These are phyloP conservation scores for Philopedon plagiatum DNA, from an alignment of 2,888 invertebrate genomes.

Conservation along the genomic window DNA sequence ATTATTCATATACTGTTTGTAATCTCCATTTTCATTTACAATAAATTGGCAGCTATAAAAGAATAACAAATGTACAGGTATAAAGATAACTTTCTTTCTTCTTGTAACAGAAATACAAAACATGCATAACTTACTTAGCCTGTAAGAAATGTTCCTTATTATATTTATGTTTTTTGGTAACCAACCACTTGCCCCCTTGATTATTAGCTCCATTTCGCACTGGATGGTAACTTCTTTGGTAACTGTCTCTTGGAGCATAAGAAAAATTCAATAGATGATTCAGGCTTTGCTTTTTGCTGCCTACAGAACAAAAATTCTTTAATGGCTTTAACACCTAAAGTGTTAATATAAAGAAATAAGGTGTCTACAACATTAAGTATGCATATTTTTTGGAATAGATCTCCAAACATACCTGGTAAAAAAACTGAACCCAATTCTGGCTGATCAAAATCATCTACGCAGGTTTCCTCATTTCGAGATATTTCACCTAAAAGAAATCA, in stretches of 20 bases:
- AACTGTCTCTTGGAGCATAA: slow-evolving; percentile 71
- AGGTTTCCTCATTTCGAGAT: slow-evolving; percentile 81
- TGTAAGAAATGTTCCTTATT: slow-evolving; percentile 95
- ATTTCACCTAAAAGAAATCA: slow-evolving; percentile 60
- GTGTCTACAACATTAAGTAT: neutral
- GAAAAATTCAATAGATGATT: slow-evolving; percentile 96
- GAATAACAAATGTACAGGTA: neutral
- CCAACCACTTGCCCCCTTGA: slow-evolving; percentile 61
- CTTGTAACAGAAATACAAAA: neutral
- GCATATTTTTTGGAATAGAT: neutral
- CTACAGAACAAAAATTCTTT: slow-evolving; percentile 61
- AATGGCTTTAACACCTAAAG: neutral
- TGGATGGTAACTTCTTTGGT: slow-evolving; percentile 29
- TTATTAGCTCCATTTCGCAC: slow-evolving; percentile 12
- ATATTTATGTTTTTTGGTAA: slow-evolving; percentile 78
- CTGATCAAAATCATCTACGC: slow-evolving; percentile 73
- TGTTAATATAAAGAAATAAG: neutral
- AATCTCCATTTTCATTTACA: slow-evolving; percentile 86
- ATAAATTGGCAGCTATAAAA: slow-evolving; percentile 91
- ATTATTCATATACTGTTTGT: slow-evolving; percentile 82
- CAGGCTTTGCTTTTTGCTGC: slow-evolving; percentile 92
- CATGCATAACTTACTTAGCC: slow-evolving; percentile 87
- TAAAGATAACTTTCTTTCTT: neutral
- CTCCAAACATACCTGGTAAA: slow-evolving; percentile 54
- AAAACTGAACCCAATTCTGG: slow-evolving; percentile 88